Conservation (phyloP, 37 sponge, comb jelly and placozoan species). For the Diacarnus erythraeanus region DNA sequence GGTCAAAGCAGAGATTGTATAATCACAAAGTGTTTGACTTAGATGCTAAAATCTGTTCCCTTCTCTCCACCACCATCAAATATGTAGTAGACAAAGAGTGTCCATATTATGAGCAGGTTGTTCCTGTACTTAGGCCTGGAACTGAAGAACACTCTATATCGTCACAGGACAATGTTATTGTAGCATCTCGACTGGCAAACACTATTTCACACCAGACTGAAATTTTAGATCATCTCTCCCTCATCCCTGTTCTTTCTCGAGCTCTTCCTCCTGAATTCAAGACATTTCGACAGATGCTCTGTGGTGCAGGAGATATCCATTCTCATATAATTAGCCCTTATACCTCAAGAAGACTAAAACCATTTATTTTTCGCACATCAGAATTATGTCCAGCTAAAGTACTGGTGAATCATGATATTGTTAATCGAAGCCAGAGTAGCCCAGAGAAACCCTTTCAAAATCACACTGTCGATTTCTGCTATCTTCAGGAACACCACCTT, state of each 20-base stretch:
- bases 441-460: neutral
- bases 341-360: slow-evolving; percentile 67
- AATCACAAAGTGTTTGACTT: slow-evolving; percentile 33
- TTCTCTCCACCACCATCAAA: slow-evolving; percentile 17
- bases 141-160: neutral
- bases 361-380: slow-evolving; percentile 61
- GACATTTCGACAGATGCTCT: slow-evolving; percentile 5
- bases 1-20: slow-evolving; percentile 18
- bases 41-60: neutral
- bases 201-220: neutral
- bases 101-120: slow-evolving; percentile 47
- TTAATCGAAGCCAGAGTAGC: neutral
- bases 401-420: slow-evolving; percentile 47
- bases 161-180: neutral
- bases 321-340: slow-evolving; percentile 56
- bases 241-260: slow-evolving; percentile 35
- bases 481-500: slow-evolving; percentile 69
- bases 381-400: slow-evolving; percentile 43
- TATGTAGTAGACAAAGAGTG: slow-evolving; percentile 15
- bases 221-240: slow-evolving; percentile 27
- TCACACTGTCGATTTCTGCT: slow-evolving; percentile 65
- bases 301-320: neutral
- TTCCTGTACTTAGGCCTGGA: slow-evolving; percentile 1
- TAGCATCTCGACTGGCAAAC: neutral
- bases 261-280: slow-evolving; percentile 12